Base-by-base conservation (phyloP, 2,888 invertebrate genomes). In the Plemyria rubiginata region DNA sequence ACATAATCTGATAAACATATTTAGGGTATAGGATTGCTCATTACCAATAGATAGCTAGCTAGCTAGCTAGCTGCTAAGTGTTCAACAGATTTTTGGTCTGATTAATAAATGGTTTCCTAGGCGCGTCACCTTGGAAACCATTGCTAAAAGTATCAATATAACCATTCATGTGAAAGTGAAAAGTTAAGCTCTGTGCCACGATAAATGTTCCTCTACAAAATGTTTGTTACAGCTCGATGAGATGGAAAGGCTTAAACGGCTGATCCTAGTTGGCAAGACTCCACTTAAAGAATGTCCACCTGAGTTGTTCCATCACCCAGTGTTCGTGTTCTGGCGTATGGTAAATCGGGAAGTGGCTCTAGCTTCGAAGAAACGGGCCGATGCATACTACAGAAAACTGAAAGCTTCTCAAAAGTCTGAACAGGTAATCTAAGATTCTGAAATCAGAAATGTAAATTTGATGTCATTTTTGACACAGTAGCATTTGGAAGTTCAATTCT, bases 191-290 rank as follows among this genome's bases (percentile, higher is more conserved):
- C 22, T 22, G 1, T 22, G 1, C 22, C 8, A 32, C 7, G 32
- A 32, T 43, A 8, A 7, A 6, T 45, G 3, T 43, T 8, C 15
- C 43, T 13, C 7, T 8, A 11, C 15, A 16, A 45, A 28, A 16
- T 49, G 40, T 46, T 45, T 55, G 71, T 74, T 65, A 54, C 82
- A 95, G 95, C 89, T 92, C 74, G 94, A 94, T 74, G 96, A 96
- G 84, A 93, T 95, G 88, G 95, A 95, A 80, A 88, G 96, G 60
- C 94, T 95, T 67, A 96, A 96, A 79, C 93, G 94, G 68, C 87
- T 96, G 68, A 95, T 96, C 61, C 88, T 96, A 29, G 94, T 94
- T 51, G 95, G 95, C 36, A 94, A 94, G 78, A 95, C 96, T 50
- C 95, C 95, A 0, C 82, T 95, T 41, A 93, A 94, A 69, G 94